These are phyloP conservation scores for Aspidoscelis tigris DNA, from an alignment of 2,113 vertebrate species.

Conservation along the genomic window DNA sequence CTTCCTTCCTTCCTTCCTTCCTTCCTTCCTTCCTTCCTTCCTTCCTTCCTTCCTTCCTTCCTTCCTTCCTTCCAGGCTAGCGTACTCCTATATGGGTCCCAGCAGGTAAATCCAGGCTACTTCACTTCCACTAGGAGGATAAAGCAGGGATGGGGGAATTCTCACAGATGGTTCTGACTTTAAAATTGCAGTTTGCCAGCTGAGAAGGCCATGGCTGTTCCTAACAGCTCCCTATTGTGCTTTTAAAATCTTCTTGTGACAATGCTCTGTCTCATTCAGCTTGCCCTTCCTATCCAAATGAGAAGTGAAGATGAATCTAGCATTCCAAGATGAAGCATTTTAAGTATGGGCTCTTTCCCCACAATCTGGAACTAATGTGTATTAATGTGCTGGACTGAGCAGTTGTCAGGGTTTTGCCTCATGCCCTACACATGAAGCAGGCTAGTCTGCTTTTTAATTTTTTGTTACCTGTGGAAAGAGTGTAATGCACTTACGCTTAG, in stretches of 20 bases:
- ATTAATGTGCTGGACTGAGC: neutral
- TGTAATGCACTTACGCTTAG: neutral
- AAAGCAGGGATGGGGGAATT: neutral
- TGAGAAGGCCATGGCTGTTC: neutral
- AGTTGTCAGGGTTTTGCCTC: neutral
- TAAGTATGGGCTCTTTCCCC: neutral
- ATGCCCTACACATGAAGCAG: too few species aligned
- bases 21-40: too few species aligned
- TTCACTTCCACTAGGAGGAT: neutral
- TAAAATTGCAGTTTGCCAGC: neutral
- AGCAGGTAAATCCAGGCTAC: too few species aligned
- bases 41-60: too few species aligned
- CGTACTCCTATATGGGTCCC: neutral
- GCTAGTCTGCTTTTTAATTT: neutral
- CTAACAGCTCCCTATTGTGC: neutral
- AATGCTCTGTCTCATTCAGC: neutral
- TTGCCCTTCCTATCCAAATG: neutral
- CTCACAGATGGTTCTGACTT: neutral
- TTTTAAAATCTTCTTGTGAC: neutral
- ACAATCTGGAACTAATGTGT: neutral
- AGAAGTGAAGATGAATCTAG: neutral
- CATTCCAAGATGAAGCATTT: neutral
- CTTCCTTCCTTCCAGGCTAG: neutral
- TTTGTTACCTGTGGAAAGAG: neutral
- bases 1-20: too few species aligned